These are phyloP conservation scores for Melinopterus prodromus DNA, from an alignment of 2,888 invertebrate species.

Conservation along the genomic window DNA sequence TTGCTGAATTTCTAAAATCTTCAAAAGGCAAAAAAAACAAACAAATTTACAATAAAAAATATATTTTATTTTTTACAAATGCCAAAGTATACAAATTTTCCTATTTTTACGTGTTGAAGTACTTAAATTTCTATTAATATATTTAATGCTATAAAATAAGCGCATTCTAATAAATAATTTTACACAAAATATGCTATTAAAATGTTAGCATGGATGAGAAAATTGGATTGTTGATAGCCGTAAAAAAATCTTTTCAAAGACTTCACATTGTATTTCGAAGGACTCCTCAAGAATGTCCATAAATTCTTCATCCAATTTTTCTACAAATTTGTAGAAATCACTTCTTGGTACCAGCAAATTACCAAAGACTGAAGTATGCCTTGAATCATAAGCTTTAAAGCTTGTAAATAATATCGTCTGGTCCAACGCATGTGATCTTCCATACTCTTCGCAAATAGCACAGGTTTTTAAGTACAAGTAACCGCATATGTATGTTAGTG, in stretches of 20 bases:
- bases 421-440: constrained; percentile 4
- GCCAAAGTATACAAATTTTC: background rate
- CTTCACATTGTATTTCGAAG: background rate
- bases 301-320: background rate
- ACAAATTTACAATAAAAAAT: background rate
- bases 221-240: background rate
- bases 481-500: background rate
- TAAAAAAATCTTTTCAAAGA: constrained; percentile 4
- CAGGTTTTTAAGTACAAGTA: constrained; percentile 4
- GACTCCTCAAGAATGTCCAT: background rate
- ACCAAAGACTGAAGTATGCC: background rate
- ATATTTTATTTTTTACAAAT: constrained; percentile 4
- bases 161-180: constrained; percentile 4
- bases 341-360: background rate
- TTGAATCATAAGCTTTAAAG: constrained; percentile 4
- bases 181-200: background rate
- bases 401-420: background rate
- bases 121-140: constrained; percentile 4
- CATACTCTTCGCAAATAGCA: constrained; percentile 4
- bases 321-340: constrained; percentile 4
- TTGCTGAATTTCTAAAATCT: background rate
- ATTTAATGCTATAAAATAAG: constrained; percentile 4
- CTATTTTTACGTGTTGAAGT: background rate
- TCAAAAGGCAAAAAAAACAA: background rate
- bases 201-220: background rate